Percentiles rank a stretch among this genome's conserved stretches.
These are phyloP conservation scores for Ispidina picta DNA, from an alignment of 2,797 vertebrate genomes.

Conservation along the genomic window DNA sequence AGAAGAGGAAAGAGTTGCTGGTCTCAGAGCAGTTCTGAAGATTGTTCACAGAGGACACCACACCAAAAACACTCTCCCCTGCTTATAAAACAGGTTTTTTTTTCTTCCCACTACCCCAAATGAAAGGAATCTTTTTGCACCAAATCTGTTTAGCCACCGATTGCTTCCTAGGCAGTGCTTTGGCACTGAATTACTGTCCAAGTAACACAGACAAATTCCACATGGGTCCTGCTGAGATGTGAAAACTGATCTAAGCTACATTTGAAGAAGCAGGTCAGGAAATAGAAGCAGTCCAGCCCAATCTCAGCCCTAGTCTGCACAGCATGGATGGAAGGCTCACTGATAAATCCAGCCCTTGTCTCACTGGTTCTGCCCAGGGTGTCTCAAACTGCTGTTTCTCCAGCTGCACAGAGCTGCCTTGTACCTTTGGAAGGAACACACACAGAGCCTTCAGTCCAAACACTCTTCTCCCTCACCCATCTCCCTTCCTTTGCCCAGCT, in stretches of 20 bases:
- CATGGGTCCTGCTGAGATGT: fast-evolving
- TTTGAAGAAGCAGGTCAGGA: neutral
- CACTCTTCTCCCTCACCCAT: neutral
- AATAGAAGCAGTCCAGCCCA: neutral
- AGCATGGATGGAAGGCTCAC: neutral
- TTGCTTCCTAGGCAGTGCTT: neutral
- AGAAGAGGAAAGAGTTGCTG: neutral
- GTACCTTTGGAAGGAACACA: neutral
- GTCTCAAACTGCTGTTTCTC: neutral
- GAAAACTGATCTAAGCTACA: neutral
- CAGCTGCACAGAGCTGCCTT: neutral
- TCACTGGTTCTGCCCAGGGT: neutral
- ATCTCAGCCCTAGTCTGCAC: neutral
- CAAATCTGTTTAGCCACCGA: neutral
- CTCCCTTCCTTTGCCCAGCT: neutral
- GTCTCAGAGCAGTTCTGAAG: neutral
- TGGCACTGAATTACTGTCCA: neutral
- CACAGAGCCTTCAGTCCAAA: neutral
- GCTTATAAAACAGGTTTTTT: neutral
- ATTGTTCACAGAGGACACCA: neutral
- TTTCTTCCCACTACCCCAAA: neutral
- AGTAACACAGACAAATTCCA: neutral
- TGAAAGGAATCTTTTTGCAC: neutral
- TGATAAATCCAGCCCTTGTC: neutral
- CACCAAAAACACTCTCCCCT: neutral